Percentiles rank a stretch among this genome's conserved stretches.
These are phyloP conservation scores for Hippasteria phrygiana DNA, from an alignment of 53 echinoderm and acorn worm species.

Conservation along the genomic window DNA sequence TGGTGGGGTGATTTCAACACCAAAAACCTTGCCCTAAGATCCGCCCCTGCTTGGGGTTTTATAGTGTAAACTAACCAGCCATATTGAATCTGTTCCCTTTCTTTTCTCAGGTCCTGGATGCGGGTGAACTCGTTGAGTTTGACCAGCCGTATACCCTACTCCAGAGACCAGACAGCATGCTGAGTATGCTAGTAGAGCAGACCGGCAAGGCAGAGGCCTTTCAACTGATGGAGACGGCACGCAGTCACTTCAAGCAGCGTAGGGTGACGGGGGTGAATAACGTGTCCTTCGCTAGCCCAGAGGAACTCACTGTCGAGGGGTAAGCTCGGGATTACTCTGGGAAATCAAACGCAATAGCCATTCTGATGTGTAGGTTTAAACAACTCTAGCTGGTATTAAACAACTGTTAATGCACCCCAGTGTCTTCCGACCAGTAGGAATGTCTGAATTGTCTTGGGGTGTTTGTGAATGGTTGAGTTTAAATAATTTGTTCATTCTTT, in stretches of 20 bases:
- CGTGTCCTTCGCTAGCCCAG: slow-evolving; percentile 25
- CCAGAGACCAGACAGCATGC: slow-evolving; percentile 66
- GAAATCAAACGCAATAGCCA: no score
- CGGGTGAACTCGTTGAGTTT: slow-evolving; percentile 88
- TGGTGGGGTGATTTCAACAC: no score
- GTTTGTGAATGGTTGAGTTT: neutral
- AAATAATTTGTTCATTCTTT: neutral
- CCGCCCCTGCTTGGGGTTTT: no score
- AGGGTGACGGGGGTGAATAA: slow-evolving; percentile 28
- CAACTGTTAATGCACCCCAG: neutral
- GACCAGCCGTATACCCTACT: slow-evolving; percentile 83
- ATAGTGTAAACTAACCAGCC: no score
- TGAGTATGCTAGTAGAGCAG: slow-evolving; percentile 86
- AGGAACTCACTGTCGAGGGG: slow-evolving; percentile 53
- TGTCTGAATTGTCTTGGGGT: neutral
- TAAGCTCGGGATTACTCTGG: neutral
- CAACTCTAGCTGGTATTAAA: neutral
- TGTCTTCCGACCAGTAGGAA: neutral
- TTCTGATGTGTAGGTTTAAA: no score
- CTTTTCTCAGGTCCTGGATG: slow-evolving; percentile 80
- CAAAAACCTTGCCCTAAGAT: no score
- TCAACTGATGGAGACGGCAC: slow-evolving; percentile 71
- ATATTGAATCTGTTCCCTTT: neutral
- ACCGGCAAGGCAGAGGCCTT: slow-evolving; percentile 77
- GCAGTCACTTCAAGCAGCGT: slow-evolving; percentile 57